Conservation (phyloP, 2,797 vertebrate genomes). For the Yasuhikotakia modesta region DNA sequence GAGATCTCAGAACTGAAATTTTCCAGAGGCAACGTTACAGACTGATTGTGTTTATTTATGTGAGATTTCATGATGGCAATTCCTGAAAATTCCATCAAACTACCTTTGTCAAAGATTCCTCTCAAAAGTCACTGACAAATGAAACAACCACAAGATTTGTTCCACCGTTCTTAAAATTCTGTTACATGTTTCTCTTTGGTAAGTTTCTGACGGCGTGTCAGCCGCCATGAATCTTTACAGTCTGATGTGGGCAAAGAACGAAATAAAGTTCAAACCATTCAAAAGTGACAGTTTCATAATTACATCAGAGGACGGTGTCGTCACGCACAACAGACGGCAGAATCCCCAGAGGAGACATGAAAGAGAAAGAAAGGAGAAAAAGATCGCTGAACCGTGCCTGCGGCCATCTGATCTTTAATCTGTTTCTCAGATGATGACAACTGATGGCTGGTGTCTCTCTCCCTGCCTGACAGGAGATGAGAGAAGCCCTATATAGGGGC, state of each 20-base stretch:
- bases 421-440: constrained; percentile 33
- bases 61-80: neutral
- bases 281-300: constrained; percentile 44
- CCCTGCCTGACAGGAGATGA: constrained; percentile 31
- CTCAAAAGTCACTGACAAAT: constrained; percentile 2
- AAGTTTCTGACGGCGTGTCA: constrained; percentile 4
- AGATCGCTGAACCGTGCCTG: constrained; percentile 4
- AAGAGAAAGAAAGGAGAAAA: constrained; percentile 20
- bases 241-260: constrained; percentile 33
- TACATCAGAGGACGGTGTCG: constrained; percentile 24
- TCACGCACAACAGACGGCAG: constrained; percentile 40
- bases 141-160: neutral
- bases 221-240: constrained; percentile 13
- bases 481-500: constrained; percentile 18
- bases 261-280: constrained; percentile 32
- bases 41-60: neutral
- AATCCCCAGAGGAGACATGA: constrained; percentile 35
- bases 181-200: constrained; percentile 8
- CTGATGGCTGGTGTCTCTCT: constrained; percentile 31
- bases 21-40: neutral
- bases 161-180: neutral
- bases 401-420: constrained; percentile 37
- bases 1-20: no score
- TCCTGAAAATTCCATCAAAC: neutral
- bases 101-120: neutral